Base-by-base conservation (phyloP, 1,140 invertebrate genomes). In the Pseudoatta argentina region DNA sequence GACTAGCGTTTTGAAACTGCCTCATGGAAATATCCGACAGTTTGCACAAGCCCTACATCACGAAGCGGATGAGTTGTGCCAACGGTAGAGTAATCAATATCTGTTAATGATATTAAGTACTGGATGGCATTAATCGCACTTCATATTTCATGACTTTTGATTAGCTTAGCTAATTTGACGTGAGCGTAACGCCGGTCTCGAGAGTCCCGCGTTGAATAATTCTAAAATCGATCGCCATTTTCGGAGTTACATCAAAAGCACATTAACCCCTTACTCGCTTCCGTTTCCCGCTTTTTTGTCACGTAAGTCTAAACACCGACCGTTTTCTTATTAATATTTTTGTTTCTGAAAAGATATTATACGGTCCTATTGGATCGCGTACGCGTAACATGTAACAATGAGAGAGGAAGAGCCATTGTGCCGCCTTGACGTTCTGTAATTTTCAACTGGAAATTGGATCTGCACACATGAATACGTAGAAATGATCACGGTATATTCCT, bases 11-110 rank as follows among this genome's bases (percentile, higher is more conserved):
- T 55, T 34, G 27, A 87, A 57, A 30, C 2, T 66, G 16, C 14
- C 39, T 24, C 69, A 71, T 18, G 71, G 73, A 64, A 89, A 73
- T 21, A 79, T 86, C 16, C 88, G 89, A 0, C 88, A 88, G 34
- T 92, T 87, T 27, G 93, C 93, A 8, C 63, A 90, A 7, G 87
- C 89, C 2, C 71, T 94, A 3, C 93, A 94, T 69, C 67, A 59
- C 30, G 92, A 94, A 61, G 94, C 92, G n/a, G 93, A 94, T 82
- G 53, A 89, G 24, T 73, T 94, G 12, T 91, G 91, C 51, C 77
- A 85, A 39, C 27, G 69, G 79, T 83, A 30, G 21, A 6, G 39
- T 48, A 34, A 83, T 83, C 79, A 51, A 83, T 83, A 83, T n/a
- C 24, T 27, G 18, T 82, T 82, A 82, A 82, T 44, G 55, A 72